Conservation (phyloP, 2,888 invertebrate genomes). For the Dicranocentrus wangi region DNA sequence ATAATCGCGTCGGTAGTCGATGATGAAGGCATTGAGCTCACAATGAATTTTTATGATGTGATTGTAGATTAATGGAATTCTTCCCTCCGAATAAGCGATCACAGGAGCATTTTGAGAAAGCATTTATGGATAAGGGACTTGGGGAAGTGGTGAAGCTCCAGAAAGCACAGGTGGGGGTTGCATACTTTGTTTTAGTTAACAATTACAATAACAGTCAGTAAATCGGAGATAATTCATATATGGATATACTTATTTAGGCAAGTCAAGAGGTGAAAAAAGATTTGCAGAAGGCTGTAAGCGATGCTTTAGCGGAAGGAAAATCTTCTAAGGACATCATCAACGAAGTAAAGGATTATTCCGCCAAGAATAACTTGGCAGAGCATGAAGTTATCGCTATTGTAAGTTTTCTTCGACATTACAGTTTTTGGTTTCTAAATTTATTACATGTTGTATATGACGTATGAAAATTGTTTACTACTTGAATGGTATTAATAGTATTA, state of each 20-base stretch:
- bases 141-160: slow-evolving; percentile 82
- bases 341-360: slow-evolving; percentile 89
- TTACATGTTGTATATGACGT: no score
- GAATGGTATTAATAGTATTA: no score
- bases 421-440: not conserved
- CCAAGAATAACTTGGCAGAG: slow-evolving; percentile 88
- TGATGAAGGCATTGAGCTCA: no score
- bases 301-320: slow-evolving; percentile 90
- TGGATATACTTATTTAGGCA: slow-evolving; percentile 76
- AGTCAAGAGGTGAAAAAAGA: slow-evolving; percentile 87
- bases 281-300: slow-evolving; percentile 83
- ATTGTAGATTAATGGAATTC: slow-evolving; percentile 87
- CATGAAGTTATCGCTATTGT: slow-evolving; percentile 92
- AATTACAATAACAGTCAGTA: no score
- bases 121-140: slow-evolving; percentile 87
- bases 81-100: slow-evolving; percentile 95
- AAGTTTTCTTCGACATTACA: slow-evolving; percentile 77
- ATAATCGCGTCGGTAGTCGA: no score
- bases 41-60: not conserved
- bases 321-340: slow-evolving; percentile 88
- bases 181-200: not conserved
- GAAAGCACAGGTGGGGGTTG: slow-evolving; percentile 76
- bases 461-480: no score
- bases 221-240: not conserved
- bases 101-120: slow-evolving; percentile 85